A percentile compares a stretch with the other conserved stretches of the same genome.
Conservation (phyloP, 2,888 invertebrate genomes). For the Dioctria linearis region DNA sequence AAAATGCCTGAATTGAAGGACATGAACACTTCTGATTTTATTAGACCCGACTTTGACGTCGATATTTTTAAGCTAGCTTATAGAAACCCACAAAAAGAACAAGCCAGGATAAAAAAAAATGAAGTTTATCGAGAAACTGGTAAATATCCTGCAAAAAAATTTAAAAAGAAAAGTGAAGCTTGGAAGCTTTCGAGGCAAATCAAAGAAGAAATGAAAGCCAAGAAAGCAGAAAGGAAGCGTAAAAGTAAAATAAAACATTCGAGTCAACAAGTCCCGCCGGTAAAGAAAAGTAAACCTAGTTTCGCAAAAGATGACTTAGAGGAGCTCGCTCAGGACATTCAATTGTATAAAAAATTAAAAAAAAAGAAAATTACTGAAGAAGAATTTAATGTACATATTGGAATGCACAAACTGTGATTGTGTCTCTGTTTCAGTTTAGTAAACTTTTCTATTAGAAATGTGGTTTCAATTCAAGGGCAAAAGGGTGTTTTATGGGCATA, state of each 20-base stretch:
- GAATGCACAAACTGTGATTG: constrained; percentile 64
- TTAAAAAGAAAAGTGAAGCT: constrained; percentile 75
- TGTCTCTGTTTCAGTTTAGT: too few relatives aligned
- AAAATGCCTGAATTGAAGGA: constrained; percentile 95
- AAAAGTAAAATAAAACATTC: constrained; percentile 69
- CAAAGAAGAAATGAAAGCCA: constrained; percentile 64
- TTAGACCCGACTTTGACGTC: constrained; percentile 73
- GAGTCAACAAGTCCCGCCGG: constrained; percentile 64
- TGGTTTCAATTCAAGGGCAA: too few relatives aligned
- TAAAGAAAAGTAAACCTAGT: constrained; percentile 71
- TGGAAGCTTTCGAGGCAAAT: constrained; percentile 85
- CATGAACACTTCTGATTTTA: constrained; percentile 72
- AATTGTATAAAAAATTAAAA: constrained; percentile 88
- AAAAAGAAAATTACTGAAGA: constrained; percentile 83
- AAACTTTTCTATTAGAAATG: too few relatives aligned
- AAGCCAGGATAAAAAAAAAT: constrained; percentile 80
- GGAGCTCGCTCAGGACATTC: constrained; percentile 85
- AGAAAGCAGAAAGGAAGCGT: background rate
- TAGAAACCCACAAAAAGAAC: constrained; percentile 84
- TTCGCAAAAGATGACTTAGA: constrained; percentile 82
- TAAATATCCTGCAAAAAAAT: constrained; percentile 77
- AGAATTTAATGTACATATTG: constrained; percentile 78
- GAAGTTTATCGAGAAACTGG: constrained; percentile 82
- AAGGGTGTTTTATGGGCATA: too few relatives aligned
- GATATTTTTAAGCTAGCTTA: constrained; percentile 85